Base-by-base conservation (phyloP, 2,888 invertebrate species). In the Osmoderma eremita region DNA sequence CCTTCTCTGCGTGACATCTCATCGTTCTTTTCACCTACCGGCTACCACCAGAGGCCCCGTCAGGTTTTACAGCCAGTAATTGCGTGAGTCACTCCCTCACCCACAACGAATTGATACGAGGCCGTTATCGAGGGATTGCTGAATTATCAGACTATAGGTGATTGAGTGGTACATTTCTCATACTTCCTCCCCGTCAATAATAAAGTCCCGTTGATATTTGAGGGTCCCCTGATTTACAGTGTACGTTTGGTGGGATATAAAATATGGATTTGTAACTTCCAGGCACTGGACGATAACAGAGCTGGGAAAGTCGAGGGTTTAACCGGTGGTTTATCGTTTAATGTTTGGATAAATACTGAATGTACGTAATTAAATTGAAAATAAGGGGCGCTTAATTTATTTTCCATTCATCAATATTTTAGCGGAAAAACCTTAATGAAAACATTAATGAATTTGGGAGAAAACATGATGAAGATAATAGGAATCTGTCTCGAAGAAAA, bases 111-210 rank as follows among this genome's bases (percentile, higher is more conserved):
- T 22, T 42, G 56, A 56, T 56, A 45, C 58, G n/a, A 10, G 30
- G 17, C 18, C 20, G 53, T 38, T 61, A 61, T 45, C 45, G 58
- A 61, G 58, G 58, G 58, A 61, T 42, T 45, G 45, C 48, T 61
- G 58, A 61, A 61, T 61, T 61, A 61, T 61, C 58, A 61, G 58
- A 61, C 58, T 61, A 45, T 48, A 61, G 58, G 58, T 48, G 58
- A 61, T 61, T 61, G 58, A 61, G 58, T 30, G 58, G 22, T 45
- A 48, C 45, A 45, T 61, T 61, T 45, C 58, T 61, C 42, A 61
- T 61, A 61, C 45, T 61, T 45, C 45, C 17, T 45, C 58, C 45
- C 45, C 30, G 5, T 10, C 20, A 13, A 22, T 18, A 17, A 17
- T 53, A 53, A 53, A 22, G 22, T 41, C 18, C 20, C 15, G 45